phyloP scores from a whole-genome alignment of 2,888 invertebrate species.

The Seira ritae region DNA sequence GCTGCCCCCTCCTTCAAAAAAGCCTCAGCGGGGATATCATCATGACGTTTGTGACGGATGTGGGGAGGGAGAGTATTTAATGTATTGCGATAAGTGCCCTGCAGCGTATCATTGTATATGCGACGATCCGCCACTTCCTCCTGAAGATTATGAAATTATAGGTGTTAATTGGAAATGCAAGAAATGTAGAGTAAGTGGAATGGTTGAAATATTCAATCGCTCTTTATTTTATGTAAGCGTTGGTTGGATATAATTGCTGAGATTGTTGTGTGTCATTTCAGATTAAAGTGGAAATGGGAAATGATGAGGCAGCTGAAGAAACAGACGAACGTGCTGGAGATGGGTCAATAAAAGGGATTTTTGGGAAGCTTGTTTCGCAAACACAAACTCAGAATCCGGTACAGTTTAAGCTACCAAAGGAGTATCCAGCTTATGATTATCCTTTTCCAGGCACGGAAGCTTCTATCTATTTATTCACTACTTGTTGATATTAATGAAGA shows the following conservation, averaged over 20 bases:
- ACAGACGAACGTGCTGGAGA: too few relatives aligned
- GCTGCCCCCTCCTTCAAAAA: constrained; percentile 41
- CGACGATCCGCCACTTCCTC: constrained; percentile 91
- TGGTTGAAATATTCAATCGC: too few relatives aligned
- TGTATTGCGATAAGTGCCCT: constrained; percentile 97
- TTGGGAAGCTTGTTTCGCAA: background rate
- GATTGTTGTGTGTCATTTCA: too few relatives aligned
- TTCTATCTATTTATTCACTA: too few relatives aligned
- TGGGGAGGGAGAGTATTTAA: constrained; percentile 88
- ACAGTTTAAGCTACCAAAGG: constrained; percentile 48
- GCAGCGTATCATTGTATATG: constrained; percentile 97
- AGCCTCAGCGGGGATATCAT: constrained; percentile 91
- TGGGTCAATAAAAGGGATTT: background rate
- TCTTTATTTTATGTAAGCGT: too few relatives aligned
- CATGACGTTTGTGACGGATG: constrained; percentile 94
- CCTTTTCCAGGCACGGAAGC: constrained; percentile 34
- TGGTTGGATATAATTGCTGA: too few relatives aligned
- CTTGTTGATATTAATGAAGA: too few relatives aligned
- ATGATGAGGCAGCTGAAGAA: too few relatives aligned
- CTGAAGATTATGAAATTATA: constrained; percentile 90
- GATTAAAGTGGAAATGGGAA: too few relatives aligned
- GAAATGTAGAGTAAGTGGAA: constrained; percentile 37
- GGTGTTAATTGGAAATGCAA: constrained; percentile 82
- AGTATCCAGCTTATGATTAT: constrained; percentile 36
- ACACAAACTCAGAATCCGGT: constrained; percentile 77